Percentiles rank a stretch among this genome's conserved stretches.
These are phyloP conservation scores for Hyppa rectilinea DNA, from an alignment of 2,888 invertebrate species.

Conservation along the genomic window DNA sequence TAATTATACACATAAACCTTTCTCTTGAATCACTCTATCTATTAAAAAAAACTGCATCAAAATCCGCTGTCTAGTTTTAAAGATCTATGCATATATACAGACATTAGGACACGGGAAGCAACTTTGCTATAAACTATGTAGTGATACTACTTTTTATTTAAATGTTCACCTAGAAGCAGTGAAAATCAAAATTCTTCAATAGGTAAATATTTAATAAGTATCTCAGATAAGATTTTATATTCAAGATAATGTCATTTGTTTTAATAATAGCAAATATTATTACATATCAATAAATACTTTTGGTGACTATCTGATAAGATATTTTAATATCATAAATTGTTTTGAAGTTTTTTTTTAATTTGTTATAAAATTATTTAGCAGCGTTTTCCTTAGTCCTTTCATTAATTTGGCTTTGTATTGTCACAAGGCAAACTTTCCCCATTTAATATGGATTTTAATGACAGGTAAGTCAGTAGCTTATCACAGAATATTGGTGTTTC, in stretches of 20 bases:
- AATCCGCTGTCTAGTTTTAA: too few relatives aligned
- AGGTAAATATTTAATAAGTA: background rate
- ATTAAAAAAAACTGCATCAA: too few relatives aligned
- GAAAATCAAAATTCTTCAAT: background rate
- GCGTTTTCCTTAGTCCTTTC: background rate
- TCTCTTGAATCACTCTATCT: too few relatives aligned
- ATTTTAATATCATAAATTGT: background rate
- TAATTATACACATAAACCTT: too few relatives aligned
- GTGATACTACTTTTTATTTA: background rate
- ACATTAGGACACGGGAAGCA: too few relatives aligned
- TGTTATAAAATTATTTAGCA: background rate
- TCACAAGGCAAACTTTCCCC: background rate
- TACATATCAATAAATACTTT: conserved; percentile 10
- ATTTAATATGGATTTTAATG: background rate
- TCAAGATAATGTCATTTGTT: conserved; percentile 13
- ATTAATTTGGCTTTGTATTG: background rate
- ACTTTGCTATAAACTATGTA: too few relatives aligned
- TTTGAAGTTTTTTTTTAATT: background rate
- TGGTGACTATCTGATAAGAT: conserved; percentile 6
- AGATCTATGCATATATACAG: too few relatives aligned
- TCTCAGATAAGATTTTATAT: conserved; percentile 20
- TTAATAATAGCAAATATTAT: conserved; percentile 19
- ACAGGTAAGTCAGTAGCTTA: background rate
- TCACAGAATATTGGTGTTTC: background rate
- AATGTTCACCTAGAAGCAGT: background rate